A percentile compares a stretch with the other conserved stretches of the same genome.
phyloP scores from a whole-genome alignment of 1,140 invertebrate genomes.

The Neodiprion lecontei region DNA sequence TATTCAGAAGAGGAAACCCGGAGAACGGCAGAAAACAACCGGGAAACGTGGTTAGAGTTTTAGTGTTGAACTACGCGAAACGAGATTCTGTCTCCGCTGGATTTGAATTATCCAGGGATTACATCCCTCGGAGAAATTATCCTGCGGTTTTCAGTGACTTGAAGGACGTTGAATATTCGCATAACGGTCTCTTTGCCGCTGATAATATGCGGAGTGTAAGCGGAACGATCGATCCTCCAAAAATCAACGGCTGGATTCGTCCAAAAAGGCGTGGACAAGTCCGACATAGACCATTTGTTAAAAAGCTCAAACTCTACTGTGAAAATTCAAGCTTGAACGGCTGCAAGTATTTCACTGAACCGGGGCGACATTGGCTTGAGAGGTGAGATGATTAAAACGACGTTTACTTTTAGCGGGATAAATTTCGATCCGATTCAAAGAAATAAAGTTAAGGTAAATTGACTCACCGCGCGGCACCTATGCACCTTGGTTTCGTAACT shows the following conservation, averaged over 20 bases:
- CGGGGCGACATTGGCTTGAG: slow-evolving; percentile 24
- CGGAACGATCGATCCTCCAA: neutral
- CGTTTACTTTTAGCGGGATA: too few relatives aligned
- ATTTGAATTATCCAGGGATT: too few relatives aligned
- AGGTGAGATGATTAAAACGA: slow-evolving; percentile 26
- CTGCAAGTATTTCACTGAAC: slow-evolving; percentile 31
- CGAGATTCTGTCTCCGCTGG: too few relatives aligned
- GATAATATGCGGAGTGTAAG: neutral
- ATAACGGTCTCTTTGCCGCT: too few relatives aligned
- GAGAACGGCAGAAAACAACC: too few relatives aligned
- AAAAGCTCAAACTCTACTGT: slow-evolving; percentile 33
- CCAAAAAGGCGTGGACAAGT: neutral
- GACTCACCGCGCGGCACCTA: too few relatives aligned
- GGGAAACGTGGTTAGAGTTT: neutral
- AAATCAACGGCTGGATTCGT: neutral
- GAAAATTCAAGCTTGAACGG: slow-evolving; percentile 28
- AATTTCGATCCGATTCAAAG: too few relatives aligned
- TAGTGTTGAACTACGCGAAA: neutral
- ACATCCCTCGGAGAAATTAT: neutral
- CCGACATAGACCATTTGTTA: neutral
- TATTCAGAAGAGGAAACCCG: neutral
- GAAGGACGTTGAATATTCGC: too few relatives aligned
- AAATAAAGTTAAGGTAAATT: too few relatives aligned
- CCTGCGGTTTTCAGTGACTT: too few relatives aligned
- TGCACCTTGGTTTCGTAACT: too few relatives aligned